Evolutionary conservation across 2,888 invertebrate species (phyloP).

Genomic region (Arctia plantaginis): DNA sequence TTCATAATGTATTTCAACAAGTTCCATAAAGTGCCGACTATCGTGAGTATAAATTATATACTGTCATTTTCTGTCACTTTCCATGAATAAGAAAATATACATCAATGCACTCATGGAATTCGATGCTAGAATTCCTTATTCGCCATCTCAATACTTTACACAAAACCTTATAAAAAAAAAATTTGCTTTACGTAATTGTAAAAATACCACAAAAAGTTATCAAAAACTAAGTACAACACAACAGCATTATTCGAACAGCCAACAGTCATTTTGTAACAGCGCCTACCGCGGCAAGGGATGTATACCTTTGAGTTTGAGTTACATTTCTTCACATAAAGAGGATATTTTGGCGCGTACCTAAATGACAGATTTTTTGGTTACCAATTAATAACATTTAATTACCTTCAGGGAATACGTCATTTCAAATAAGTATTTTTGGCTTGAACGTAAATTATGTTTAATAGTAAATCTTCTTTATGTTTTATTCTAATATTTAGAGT

Average conservation of each 20-base stretch:
- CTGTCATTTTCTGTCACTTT: too few species aligned
- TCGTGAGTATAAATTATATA: too few species aligned
- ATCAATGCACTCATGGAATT: neutral
- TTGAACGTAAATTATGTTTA: neutral
- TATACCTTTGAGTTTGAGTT: neutral
- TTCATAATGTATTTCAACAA: too few species aligned
- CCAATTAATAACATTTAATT: neutral
- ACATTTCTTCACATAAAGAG: neutral
- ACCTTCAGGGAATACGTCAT: neutral
- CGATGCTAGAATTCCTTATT: neutral
- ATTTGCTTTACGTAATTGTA: too few species aligned
- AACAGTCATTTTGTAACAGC: neutral
- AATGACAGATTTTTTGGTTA: neutral
- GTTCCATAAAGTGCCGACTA: too few species aligned
- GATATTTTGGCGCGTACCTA: neutral
- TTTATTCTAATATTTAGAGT: neutral
- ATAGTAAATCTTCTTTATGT: too few species aligned
- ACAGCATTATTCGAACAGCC: neutral
- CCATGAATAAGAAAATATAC: neutral
- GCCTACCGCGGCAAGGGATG: too few species aligned
- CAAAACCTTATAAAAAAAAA: too few species aligned
- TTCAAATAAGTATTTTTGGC: neutral
- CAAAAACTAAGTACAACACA: neutral
- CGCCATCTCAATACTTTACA: neutral
- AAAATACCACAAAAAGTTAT: too few species aligned